phyloP scores from a whole-genome alignment of 2,113 vertebrate genomes.

The Neodon shergylaensis region DNA sequence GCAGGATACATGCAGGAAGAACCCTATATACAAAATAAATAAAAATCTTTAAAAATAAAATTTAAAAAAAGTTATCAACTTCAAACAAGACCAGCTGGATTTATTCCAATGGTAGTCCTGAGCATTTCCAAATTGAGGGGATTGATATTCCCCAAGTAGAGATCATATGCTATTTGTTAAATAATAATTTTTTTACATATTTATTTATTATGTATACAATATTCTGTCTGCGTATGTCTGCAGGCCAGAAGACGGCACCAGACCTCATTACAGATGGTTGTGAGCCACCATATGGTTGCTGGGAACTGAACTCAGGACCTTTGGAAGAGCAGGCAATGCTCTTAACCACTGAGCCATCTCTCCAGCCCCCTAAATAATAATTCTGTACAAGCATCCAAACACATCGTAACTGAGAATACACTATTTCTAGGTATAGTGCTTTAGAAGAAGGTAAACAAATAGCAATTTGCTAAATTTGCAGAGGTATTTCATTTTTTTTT shows the following conservation, averaged over 20 bases:
- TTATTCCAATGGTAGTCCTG: slow-evolving; percentile 37
- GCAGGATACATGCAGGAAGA: no score
- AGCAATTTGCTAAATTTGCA: slow-evolving; percentile 42
- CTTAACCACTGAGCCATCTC: no score
- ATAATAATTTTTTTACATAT: no score
- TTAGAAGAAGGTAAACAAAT: slow-evolving; percentile 52
- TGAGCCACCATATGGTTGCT: no score
- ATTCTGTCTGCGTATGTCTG: no score
- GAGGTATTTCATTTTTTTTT: slow-evolving; percentile 42
- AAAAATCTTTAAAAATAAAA: no score
- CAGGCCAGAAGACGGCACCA: no score
- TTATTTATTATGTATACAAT: no score
- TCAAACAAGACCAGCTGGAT: slow-evolving; percentile 56
- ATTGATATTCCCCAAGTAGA: slow-evolving; percentile 42
- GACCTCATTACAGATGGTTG: no score
- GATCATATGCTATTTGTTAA: slow-evolving; percentile 50
- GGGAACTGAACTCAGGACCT: no score
- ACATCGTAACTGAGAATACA: slow-evolving; percentile 48
- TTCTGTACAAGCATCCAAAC: background rate
- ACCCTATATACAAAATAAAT: no score
- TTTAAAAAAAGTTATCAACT: background rate
- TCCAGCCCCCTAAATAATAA: slow-evolving; percentile 50
- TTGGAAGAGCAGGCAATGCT: no score
- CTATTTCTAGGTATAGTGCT: slow-evolving; percentile 52
- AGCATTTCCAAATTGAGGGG: slow-evolving; percentile 58